Percentiles rank a stretch among this genome's conserved stretches.
phyloP scores from a whole-genome alignment of 2,888 invertebrate genomes.

The Hyles lineata region DNA sequence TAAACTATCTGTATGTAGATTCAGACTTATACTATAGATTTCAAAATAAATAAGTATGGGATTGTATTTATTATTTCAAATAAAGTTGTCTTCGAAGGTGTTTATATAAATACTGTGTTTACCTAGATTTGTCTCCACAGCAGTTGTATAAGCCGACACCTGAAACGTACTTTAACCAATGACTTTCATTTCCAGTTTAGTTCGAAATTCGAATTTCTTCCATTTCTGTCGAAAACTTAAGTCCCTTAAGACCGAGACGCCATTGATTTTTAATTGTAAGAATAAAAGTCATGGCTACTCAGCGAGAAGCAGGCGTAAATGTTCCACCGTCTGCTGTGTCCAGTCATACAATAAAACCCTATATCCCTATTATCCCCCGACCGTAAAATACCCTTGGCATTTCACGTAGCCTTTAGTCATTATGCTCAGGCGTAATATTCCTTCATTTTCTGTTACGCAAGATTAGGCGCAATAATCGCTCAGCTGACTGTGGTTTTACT shows the following conservation, averaged over 20 bases:
- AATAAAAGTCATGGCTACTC: background rate
- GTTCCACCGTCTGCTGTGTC: conserved; percentile 5
- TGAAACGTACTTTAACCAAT: background rate
- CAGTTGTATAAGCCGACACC: too few relatives aligned
- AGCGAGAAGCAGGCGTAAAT: conserved; percentile 9
- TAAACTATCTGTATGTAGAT: background rate
- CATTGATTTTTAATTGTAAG: background rate
- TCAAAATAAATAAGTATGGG: background rate
- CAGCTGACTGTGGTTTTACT: background rate
- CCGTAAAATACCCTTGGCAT: conserved; percentile 41
- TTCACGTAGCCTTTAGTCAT: conserved; percentile 29
- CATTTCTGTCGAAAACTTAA: too few relatives aligned
- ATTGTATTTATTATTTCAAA: background rate
- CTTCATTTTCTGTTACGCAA: conserved; percentile 29
- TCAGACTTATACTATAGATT: background rate
- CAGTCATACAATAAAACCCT: conserved; percentile 25
- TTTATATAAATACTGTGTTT: too few relatives aligned
- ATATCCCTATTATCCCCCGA: conserved; percentile 26
- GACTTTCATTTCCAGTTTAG: background rate
- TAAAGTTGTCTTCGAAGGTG: too few relatives aligned
- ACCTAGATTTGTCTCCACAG: too few relatives aligned
- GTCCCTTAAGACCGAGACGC: background rate
- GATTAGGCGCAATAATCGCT: conserved; percentile 25
- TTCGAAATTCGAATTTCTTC: too few relatives aligned
- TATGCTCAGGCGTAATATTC: conserved; percentile 22